Evolutionary conservation across 2,888 invertebrate species (phyloP), one percentile per base, ranked within the genome.

Genomic region (Selenia dentaria): DNA sequence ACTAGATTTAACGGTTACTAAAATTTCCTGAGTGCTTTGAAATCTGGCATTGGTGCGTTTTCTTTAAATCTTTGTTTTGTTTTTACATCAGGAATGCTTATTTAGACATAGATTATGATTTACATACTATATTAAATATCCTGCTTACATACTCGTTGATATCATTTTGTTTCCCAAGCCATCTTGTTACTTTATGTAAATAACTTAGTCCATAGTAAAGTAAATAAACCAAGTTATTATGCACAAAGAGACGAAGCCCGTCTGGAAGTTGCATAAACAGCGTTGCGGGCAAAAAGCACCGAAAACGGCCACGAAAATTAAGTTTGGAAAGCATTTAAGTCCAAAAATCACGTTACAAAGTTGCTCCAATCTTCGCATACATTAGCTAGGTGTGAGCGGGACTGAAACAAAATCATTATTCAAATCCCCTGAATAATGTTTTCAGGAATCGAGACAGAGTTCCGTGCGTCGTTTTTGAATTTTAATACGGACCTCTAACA

Each of bases 381-480:
- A 88, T 88, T 86, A 87, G 62, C 48, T 61, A 69, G 75, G 76
- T 79, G 79, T 74, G 79, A 70, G 65, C 66, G 70, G 71, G 79
- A 77, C 83, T 87, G 73, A 83, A 87, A 85, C 87, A 85, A 82
- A 87, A 87, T 89, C 83, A 87, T 89, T 90, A 90, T 90, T 89
- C 87, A 89, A 88, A 89, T 89, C 87, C 75, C 64, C 69, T 82
- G 89, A 85, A 89, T 90, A 89, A 89, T 88, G 89, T 87, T 86
- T 86, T 86, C 86, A 80, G 84, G 81, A 83, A 82, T 84, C 78
- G 80, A 77, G 82, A 78, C 81, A 65, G 83, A 83, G 85, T 85
- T 85, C 71, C 72, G 79, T 78, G 74, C 83, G 80, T 82, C 87
- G 87, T 89, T 90, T 90, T 89, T 90, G 90, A 90, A 90, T 90